Conservation (phyloP, 2,888 invertebrate species). For the Alviniconcha strummeri region DNA sequence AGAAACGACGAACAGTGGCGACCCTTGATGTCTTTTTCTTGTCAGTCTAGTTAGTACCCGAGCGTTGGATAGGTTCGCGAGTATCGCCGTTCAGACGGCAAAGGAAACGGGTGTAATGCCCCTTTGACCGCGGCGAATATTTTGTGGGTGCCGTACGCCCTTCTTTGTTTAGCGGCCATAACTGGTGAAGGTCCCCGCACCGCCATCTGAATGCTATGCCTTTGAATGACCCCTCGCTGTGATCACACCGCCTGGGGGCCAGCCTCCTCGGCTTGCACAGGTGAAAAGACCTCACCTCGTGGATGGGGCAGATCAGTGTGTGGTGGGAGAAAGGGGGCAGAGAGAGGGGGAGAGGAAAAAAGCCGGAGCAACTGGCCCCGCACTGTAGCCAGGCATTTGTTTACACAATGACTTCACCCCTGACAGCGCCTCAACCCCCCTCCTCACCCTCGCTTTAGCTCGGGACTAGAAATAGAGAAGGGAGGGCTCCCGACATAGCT, state of each 20-base stretch:
- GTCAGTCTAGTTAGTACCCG: too few species aligned
- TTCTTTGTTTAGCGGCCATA: too few species aligned
- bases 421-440: slow-evolving; percentile 14
- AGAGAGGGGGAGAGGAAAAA: background rate
- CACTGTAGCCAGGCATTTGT: slow-evolving; percentile 25
- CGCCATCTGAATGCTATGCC: too few species aligned
- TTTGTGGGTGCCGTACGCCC: too few species aligned
- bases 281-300: background rate
- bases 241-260: background rate
- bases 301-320: background rate
- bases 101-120: background rate
- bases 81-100: too few species aligned
- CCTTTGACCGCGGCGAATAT: slow-evolving; percentile 3
- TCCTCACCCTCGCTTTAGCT: background rate
- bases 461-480: background rate
- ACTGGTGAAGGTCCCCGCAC: too few species aligned
- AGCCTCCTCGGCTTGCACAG: slow-evolving; percentile 1
- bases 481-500: background rate
- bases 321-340: background rate
- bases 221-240: slow-evolving; percentile 3
- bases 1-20: too few species aligned
- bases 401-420: slow-evolving; percentile 20
- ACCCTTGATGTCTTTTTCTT: too few species aligned
- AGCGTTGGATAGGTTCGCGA: too few species aligned
- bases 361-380: background rate